Conservation (phyloP, 2,888 invertebrate species). For the Serrognathus titanus region DNA sequence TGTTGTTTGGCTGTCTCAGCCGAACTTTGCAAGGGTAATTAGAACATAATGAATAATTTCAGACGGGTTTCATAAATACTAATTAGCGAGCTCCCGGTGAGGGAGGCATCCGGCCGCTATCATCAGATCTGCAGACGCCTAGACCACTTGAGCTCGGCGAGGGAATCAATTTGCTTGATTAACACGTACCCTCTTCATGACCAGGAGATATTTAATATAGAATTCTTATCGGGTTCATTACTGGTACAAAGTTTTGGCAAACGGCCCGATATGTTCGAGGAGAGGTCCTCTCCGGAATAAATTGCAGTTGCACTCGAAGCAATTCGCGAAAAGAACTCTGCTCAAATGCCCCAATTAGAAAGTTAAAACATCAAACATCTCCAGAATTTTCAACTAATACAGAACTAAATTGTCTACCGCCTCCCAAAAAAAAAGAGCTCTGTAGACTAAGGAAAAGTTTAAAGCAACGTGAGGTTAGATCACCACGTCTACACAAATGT, state of each 20-base stretch:
- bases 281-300: not conserved
- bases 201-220: constrained; percentile 18
- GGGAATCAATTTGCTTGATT: constrained; percentile 20
- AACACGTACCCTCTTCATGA: constrained; percentile 18
- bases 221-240: constrained; percentile 18
- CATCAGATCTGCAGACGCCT: constrained; percentile 23
- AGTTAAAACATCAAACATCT: too few species aligned
- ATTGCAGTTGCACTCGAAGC: too few species aligned
- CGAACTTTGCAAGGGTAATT: constrained; percentile 41
- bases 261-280: not conserved
- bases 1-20: constrained; percentile 28
- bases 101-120: constrained; percentile 19
- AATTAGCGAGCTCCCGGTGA: constrained; percentile 31
- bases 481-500: too few species aligned
- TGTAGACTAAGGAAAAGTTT: too few species aligned
- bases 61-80: constrained; percentile 40
- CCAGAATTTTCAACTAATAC: too few species aligned
- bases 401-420: too few species aligned
- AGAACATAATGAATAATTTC: constrained; percentile 43
- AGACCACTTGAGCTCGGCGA: constrained; percentile 11
- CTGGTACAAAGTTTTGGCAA: not conserved
- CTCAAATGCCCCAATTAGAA: too few species aligned
- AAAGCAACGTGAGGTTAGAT: too few species aligned
- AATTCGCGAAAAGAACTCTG: too few species aligned
- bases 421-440: too few species aligned